Percentiles rank a stretch among this genome's conserved stretches.
Evolutionary conservation across 1,140 invertebrate genomes (phyloP).

Genomic region (Zaprionus inermis): DNA sequence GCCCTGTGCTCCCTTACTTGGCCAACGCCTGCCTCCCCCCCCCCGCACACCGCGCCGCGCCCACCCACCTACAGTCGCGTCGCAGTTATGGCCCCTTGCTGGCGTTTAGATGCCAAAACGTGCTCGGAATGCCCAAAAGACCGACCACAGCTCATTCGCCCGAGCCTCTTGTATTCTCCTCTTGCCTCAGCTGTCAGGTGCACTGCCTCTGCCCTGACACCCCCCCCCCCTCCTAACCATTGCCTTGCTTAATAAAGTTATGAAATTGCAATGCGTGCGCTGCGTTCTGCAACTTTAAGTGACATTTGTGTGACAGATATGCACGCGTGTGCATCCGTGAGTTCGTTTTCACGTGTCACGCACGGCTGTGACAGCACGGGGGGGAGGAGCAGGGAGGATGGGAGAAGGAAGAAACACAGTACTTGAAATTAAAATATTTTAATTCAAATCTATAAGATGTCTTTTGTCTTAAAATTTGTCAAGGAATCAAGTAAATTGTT

Average conservation of each 20-base stretch:
- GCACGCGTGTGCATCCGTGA: slow-evolving; percentile 74
- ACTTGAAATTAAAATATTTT: no score
- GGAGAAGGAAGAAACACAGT: background rate
- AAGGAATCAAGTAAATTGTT: no score
- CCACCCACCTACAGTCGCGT: background rate
- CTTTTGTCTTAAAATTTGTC: no score
- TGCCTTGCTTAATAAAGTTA: slow-evolving; percentile 60
- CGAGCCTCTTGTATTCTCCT: background rate
- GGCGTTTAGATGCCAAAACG: slow-evolving; percentile 44
- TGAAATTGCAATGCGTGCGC: slow-evolving; percentile 73
- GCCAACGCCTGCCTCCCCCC: background rate
- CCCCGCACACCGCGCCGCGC: background rate
- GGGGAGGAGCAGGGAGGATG: no score
- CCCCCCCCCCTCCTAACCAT: background rate
- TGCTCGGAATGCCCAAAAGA: slow-evolving; percentile 25
- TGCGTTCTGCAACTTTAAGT: slow-evolving; percentile 71
- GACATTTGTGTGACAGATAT: slow-evolving; percentile 81
- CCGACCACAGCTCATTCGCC: background rate
- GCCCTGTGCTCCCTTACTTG: background rate
- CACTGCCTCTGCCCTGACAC: background rate
- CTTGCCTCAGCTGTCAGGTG: slow-evolving; percentile 30
- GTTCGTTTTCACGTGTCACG: slow-evolving; percentile 42
- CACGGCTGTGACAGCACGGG: slow-evolving; percentile 28
- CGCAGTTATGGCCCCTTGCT: slow-evolving; percentile 30
- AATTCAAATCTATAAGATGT: no score